Conservation (phyloP, 2,113 vertebrate genomes). For the Circaetus gallicus region DNA sequence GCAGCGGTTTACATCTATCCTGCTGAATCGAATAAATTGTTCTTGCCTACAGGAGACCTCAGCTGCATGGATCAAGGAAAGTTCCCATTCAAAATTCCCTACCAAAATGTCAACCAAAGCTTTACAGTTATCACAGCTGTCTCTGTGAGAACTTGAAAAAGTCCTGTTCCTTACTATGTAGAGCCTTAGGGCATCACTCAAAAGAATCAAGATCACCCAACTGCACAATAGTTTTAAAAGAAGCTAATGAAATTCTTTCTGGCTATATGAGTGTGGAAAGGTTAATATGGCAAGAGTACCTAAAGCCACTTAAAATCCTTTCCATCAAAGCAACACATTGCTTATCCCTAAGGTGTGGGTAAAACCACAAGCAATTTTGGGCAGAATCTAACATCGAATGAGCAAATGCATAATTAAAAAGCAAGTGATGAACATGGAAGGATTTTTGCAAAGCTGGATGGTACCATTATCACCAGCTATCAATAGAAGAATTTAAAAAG, state of each 20-base stretch:
- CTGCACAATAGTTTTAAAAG: background rate
- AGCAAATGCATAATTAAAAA: background rate
- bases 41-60: background rate
- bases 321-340: background rate
- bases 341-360: background rate
- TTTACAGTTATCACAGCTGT: background rate
- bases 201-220: background rate
- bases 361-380: background rate
- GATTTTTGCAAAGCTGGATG: background rate
- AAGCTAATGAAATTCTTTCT: background rate
- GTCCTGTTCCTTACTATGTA: background rate
- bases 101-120: background rate
- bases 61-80: background rate
- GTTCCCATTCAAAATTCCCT: background rate
- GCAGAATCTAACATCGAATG: background rate
- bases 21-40: background rate
- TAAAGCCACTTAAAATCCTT: background rate
- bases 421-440: accelerated
- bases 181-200: background rate
- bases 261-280: background rate
- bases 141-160: background rate
- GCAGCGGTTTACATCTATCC: background rate
- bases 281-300: background rate
- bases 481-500: background rate
- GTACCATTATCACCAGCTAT: background rate